Evolutionary conservation across 2,113 vertebrate genomes (phyloP).

Genomic region (Halichoeres trimaculatus): DNA sequence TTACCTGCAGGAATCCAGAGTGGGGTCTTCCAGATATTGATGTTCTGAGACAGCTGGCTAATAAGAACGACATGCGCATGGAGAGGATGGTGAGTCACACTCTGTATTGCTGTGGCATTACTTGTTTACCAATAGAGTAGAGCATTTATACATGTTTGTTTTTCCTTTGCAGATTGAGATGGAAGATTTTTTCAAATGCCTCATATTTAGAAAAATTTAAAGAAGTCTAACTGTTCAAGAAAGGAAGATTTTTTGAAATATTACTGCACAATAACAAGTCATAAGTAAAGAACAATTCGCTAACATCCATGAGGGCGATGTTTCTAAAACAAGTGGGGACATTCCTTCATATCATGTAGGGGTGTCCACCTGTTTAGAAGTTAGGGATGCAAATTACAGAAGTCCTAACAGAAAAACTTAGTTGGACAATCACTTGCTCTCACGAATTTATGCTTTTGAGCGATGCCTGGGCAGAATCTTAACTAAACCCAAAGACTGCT

Average conservation of each 20-base stretch:
- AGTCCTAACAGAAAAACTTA: too few species aligned
- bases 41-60: slow-evolving; percentile 80
- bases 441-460: too few species aligned
- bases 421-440: too few species aligned
- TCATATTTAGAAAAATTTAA: slow-evolving; percentile 80
- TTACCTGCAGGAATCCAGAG: slow-evolving; percentile 77
- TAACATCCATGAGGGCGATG: not conserved
- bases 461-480: too few species aligned
- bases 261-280: not conserved
- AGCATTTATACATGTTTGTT: not conserved
- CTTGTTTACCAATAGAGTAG: not conserved
- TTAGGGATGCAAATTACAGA: too few species aligned
- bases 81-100: slow-evolving; percentile 77
- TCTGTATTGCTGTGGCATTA: not conserved
- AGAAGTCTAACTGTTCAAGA: slow-evolving; percentile 3
- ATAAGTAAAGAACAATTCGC: not conserved
- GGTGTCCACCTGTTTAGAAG: too few species aligned
- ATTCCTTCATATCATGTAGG: too few species aligned
- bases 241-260: slow-evolving; percentile 4
- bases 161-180: slow-evolving; percentile 77
- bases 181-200: slow-evolving; percentile 81
- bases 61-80: slow-evolving; percentile 69
- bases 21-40: slow-evolving; percentile 84
- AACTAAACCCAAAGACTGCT: too few species aligned
- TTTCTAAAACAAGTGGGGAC: not conserved